Conservation (phyloP, 1,140 invertebrate species). For the Globodera ellingtonae region DNA sequence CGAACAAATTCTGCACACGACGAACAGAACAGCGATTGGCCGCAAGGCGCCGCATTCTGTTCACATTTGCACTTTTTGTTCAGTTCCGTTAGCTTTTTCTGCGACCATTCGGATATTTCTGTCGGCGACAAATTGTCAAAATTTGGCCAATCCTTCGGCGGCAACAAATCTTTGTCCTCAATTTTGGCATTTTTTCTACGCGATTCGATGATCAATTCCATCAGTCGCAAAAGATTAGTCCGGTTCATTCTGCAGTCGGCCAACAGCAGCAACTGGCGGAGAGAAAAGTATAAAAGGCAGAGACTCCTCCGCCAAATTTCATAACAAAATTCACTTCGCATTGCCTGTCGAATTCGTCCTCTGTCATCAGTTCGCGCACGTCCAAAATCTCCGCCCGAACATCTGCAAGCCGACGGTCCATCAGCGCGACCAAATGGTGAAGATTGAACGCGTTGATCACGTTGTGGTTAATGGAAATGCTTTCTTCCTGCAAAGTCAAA, state of each 20-base stretch:
- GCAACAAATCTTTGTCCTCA: neutral
- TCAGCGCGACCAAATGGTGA: constrained; percentile 73
- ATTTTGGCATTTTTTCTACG: neutral
- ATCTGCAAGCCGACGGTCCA: constrained; percentile 65
- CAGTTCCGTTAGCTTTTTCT: neutral
- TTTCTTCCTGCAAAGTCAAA: constrained; percentile 72
- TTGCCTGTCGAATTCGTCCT: constrained; percentile 25
- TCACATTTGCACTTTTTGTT: neutral
- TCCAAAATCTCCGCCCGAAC: constrained; percentile 31
- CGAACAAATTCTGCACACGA: neutral
- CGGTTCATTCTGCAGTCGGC: constrained; percentile 34
- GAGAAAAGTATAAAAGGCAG: constrained; percentile 10
- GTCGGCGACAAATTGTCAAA: neutral
- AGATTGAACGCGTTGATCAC: constrained; percentile 92
- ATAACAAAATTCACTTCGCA: constrained; percentile 30
- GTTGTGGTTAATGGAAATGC: constrained; percentile 95
- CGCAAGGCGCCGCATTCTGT: neutral
- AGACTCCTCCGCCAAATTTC: too few species aligned
- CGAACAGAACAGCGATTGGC: neutral
- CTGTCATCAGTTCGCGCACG: constrained; percentile 30
- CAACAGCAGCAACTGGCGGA: constrained; percentile 26
- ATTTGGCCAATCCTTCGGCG: neutral
- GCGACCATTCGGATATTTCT: neutral
- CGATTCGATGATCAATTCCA: constrained; percentile 28
- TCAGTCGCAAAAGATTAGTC: constrained; percentile 14